Base-by-base conservation (phyloP, 2,113 vertebrate species). In the Scolopax mira region DNA sequence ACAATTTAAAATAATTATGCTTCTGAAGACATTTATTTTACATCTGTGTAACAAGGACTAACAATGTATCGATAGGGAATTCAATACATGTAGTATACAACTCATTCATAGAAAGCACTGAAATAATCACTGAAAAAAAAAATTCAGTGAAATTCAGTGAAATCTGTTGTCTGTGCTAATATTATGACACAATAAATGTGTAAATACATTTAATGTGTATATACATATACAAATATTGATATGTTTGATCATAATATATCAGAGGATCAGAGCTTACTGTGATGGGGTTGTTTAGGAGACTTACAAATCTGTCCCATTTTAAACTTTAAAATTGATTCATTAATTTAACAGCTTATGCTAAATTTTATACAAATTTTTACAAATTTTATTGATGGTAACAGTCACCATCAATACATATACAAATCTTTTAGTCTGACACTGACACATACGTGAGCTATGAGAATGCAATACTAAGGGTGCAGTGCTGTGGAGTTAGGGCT, bases 1-100 rank as follows among this genome's bases (percentile, higher is more conserved):
- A 93, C 54, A 79, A 91, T 90, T 90, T 94, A 10, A 79, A 72
- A 90, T 74, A 83, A 37, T 96, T 96, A 85, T 60, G 30, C 6
- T 49, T 5, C 17, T 87, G 23, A 48, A 78, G 60, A 58, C 18
- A 79, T 75, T 93, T 93, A 52, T 69, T 96, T 81, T 54, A 73
- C 13, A 51, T 96, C n/a, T 67, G 12, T 44, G 13, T 70, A 65
- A 14, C 12, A 65, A 80, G 14, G 18, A 52, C 17, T 85, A 82
- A 48, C 3, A 77, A 10, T 71, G 42, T 55, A 75, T 48, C 39
- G 70, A 75, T 22, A 67, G 7, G 24, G 28, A 58, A 49, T 81
- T 75, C 22, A 62, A 17, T n/a, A 64, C 7, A 16, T n/a, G 12
- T 52, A 37, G 10, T 42, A 41, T 24, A 49, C 0, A 0, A 31